A percentile compares a stretch with the other conserved stretches of the same genome.
phyloP scores from a whole-genome alignment of 2,113 vertebrate species.

The Galeopterus variegatus region DNA sequence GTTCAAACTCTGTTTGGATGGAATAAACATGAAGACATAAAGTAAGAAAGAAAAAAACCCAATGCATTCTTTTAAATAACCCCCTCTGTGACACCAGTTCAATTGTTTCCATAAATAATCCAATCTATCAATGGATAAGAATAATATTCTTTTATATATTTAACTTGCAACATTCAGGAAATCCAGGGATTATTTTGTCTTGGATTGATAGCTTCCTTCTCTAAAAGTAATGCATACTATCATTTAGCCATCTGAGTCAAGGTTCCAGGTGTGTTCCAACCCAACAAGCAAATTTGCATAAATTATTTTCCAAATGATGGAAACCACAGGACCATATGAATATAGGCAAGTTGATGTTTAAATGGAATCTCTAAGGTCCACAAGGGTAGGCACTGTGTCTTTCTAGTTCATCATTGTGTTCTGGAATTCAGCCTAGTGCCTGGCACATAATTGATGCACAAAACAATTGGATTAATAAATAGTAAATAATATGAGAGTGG shows the following conservation, averaged over 20 bases:
- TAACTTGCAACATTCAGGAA: slow-evolving; percentile 4
- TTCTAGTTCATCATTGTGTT: not conserved
- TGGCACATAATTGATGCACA: not conserved
- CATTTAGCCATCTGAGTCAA: not conserved
- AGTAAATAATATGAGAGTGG: slow-evolving; percentile 2
- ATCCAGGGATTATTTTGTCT: slow-evolving; percentile 24
- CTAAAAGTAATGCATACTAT: slow-evolving; percentile 32
- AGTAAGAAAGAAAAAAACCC: not conserved
- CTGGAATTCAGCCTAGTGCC: not conserved
- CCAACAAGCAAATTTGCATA: slow-evolving; percentile 13
- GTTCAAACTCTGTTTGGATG: not conserved
- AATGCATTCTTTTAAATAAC: not conserved
- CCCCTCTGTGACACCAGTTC: not conserved
- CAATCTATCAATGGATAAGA: not conserved
- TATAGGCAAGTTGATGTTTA: not conserved
- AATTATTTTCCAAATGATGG: slow-evolving; percentile 37
- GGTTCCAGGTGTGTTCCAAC: not conserved
- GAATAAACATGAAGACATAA: not conserved
- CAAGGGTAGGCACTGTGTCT: not conserved
- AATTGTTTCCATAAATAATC: not conserved
- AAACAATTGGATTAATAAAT: slow-evolving; percentile 34
- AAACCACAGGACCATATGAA: not conserved
- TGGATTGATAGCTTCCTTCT: slow-evolving; percentile 44
- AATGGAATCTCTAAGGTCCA: not conserved
- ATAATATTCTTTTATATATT: not conserved